phyloP scores from a whole-genome alignment of 2,888 invertebrate species.

The Euphydryas editha region DNA sequence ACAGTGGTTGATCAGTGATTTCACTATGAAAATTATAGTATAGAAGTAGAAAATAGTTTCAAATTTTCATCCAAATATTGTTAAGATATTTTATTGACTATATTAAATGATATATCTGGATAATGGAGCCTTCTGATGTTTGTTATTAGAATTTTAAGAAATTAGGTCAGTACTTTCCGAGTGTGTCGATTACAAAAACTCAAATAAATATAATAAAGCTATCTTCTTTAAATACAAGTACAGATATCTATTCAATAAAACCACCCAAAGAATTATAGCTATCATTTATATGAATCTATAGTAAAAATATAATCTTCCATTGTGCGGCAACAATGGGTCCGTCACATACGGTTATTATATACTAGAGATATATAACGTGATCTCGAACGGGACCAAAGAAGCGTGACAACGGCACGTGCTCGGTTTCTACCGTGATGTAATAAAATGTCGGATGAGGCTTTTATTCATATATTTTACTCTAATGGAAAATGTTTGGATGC shows the following conservation, averaged over 20 bases:
- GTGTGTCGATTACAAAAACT: not conserved
- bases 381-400: constrained; percentile 49
- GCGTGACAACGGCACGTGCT: constrained; percentile 56
- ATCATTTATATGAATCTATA: constrained; percentile 38
- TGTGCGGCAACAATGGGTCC: constrained; percentile 47
- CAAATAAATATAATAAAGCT: not conserved
- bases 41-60: no score
- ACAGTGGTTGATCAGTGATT: no score
- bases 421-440: constrained; percentile 42
- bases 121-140: no score
- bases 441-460: constrained; percentile 29
- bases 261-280: not conserved
- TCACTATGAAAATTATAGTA: no score
- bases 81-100: no score
- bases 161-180: not conserved
- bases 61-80: no score
- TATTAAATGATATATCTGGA: no score
- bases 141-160: no score
- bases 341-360: constrained; percentile 40
- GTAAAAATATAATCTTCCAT: constrained; percentile 49
- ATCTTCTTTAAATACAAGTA: not conserved
- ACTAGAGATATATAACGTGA: constrained; percentile 37
- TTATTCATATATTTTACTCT: not conserved
- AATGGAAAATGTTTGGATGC: no score
- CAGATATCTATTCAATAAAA: constrained; percentile 1